Evolutionary conservation across 2,888 invertebrate genomes (phyloP).

Genomic region (Euzophera pinguis): DNA sequence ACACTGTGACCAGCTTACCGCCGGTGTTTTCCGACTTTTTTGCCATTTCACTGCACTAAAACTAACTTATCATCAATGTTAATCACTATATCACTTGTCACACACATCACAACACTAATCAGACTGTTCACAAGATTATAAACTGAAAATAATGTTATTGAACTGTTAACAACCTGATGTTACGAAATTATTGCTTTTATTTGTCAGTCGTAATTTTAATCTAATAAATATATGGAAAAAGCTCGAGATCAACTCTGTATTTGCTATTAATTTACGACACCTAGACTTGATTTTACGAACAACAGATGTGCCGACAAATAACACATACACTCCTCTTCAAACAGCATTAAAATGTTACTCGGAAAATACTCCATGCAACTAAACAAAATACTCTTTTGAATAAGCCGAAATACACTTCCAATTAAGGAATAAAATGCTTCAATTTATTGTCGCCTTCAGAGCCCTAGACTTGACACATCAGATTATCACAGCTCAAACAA

Average conservation of each 20-base stretch:
- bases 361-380: constrained; percentile 16
- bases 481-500: constrained; percentile 39
- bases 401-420: constrained; percentile 33
- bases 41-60: constrained; percentile 80
- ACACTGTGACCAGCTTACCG: constrained; percentile 88
- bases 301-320: constrained; percentile 58
- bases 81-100: constrained; percentile 45
- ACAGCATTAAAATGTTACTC: constrained; percentile 18
- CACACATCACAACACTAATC: constrained; percentile 65
- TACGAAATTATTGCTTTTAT: background rate
- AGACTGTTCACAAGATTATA: constrained; percentile 31
- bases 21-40: constrained; percentile 84
- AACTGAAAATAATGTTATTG: constrained; percentile 16
- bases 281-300: constrained; percentile 16
- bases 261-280: background rate
- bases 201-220: background rate
- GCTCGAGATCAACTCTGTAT: background rate
- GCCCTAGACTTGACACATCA: constrained; percentile 65
- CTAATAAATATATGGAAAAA: background rate
- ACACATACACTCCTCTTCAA: constrained; percentile 37
- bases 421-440: constrained; percentile 44
- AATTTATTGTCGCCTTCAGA: constrained; percentile 58
- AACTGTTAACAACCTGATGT: constrained; percentile 19
- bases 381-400: constrained; percentile 28
- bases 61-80: constrained; percentile 38